phyloP scores from a whole-genome alignment of 2,797 vertebrate species.

The Forpus xanthops region DNA sequence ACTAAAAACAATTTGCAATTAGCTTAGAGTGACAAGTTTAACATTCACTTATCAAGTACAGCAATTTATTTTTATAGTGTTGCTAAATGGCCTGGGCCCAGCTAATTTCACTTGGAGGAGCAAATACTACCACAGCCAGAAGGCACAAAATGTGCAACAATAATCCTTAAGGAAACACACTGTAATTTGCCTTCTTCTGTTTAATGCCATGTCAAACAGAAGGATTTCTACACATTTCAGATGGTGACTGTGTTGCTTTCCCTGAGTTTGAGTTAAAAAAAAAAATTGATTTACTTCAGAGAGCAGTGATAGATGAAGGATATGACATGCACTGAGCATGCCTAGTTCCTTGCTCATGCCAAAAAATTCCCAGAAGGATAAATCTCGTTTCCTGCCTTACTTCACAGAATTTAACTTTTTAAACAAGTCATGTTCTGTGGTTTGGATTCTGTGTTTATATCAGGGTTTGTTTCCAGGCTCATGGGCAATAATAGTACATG shows the following conservation, averaged over 20 bases:
- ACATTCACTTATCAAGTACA: conserved; percentile 70
- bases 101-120: conserved; percentile 64
- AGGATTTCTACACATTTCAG: conserved; percentile 76
- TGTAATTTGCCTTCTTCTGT: conserved; percentile 66
- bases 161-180: conserved; percentile 71
- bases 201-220: conserved; percentile 81
- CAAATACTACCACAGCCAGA: conserved; percentile 73
- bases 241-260: conserved; percentile 75
- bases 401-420: conserved; percentile 85
- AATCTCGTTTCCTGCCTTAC: conserved; percentile 88
- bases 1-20: conserved; percentile 68
- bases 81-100: conserved; percentile 71
- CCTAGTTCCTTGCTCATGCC: conserved; percentile 83
- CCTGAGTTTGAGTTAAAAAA: conserved; percentile 75
- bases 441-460: conserved; percentile 81
- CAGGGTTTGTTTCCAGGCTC: conserved; percentile 77
- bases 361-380: conserved; percentile 86
- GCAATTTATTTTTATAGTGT: conserved; percentile 75
- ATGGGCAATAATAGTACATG: conserved; percentile 71
- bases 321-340: conserved; percentile 88
- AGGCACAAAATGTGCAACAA: conserved; percentile 72
- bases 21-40: conserved; percentile 69
- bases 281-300: conserved; percentile 80
- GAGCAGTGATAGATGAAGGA: conserved; percentile 85
- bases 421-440: conserved; percentile 86